Conservation (phyloP, 2,888 invertebrate genomes). For the Harpagoxenus sublaevis region DNA sequence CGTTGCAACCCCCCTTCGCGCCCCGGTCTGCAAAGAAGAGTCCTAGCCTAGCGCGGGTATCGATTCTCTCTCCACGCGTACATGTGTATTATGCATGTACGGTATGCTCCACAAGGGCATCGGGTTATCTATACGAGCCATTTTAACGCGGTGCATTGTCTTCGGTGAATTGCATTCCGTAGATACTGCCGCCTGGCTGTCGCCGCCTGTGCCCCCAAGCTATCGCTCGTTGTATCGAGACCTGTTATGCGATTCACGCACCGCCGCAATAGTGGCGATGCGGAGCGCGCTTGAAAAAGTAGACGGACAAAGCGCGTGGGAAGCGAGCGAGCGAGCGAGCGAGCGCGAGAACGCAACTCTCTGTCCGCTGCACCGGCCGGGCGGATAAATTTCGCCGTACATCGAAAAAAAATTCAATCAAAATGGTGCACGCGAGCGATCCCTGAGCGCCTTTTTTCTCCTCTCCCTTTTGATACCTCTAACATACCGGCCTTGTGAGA, state of each 20-base stretch:
- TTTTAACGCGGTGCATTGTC: constrained; percentile 76
- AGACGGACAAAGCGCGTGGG: constrained; percentile 24
- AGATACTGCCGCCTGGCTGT: constrained; percentile 68
- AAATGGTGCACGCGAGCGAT: constrained; percentile 48
- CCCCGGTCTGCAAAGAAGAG: constrained; percentile 30
- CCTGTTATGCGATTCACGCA: constrained; percentile 61
- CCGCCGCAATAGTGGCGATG: constrained; percentile 30
- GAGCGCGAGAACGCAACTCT: neutral
- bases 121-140: constrained; percentile 74
- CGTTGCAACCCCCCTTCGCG: neutral
- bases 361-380: neutral
- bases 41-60: constrained; percentile 55
- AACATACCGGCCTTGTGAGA: constrained; percentile 32
- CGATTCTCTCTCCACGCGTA: constrained; percentile 61
- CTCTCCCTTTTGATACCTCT: constrained; percentile 30
- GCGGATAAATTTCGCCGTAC: constrained; percentile 50
- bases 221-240: constrained; percentile 67
- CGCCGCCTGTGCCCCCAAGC: constrained; percentile 54
- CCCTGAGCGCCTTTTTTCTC: constrained; percentile 22
- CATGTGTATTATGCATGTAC: constrained; percentile 56
- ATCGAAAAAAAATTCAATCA: constrained; percentile 59
- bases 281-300: constrained; percentile 47
- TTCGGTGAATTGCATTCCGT: constrained; percentile 72
- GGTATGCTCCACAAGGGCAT: constrained; percentile 67
- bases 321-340: constrained; percentile 8